phyloP scores from a whole-genome alignment of 2,888 invertebrate genomes.

The Idaea aversata region DNA sequence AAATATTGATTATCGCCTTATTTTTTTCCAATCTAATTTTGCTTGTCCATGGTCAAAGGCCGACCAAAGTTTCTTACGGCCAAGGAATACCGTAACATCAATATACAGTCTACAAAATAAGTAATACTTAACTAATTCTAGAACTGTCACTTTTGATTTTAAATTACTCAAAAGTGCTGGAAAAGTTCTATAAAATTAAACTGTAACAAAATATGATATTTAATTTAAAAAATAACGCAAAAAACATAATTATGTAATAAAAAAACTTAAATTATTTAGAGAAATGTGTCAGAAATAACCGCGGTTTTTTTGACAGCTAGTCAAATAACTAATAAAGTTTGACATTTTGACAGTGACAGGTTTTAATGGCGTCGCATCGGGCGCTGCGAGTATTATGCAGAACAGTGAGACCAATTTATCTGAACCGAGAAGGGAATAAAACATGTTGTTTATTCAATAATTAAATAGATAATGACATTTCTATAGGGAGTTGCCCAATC shows the following conservation, averaged over 20 bases:
- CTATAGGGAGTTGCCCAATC: neutral
- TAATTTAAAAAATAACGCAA: neutral
- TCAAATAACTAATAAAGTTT: constrained; percentile 64
- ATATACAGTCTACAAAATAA: neutral
- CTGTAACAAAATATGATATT: neutral
- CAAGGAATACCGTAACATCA: too few relatives aligned
- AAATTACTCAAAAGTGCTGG: neutral
- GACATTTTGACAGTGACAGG: constrained; percentile 51
- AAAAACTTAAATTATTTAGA: constrained; percentile 24
- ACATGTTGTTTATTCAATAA: neutral
- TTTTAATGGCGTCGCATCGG: constrained; percentile 34
- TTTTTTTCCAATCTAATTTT: too few relatives aligned
- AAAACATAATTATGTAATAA: constrained; percentile 20
- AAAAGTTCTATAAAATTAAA: neutral
- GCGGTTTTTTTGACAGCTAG: constrained; percentile 66
- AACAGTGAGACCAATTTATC: neutral
- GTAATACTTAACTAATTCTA: neutral
- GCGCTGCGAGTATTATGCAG: constrained; percentile 3
- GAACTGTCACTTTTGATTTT: neutral
- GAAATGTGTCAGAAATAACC: constrained; percentile 30
- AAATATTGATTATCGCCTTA: too few relatives aligned
- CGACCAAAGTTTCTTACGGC: too few relatives aligned
- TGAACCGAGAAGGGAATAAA: neutral
- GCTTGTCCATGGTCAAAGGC: too few relatives aligned
- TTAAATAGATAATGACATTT: neutral